A percentile compares a stretch with the other conserved stretches of the same genome.
Evolutionary conservation across 1,140 invertebrate species (phyloP).

Genomic region (Drosophila subobscura): DNA sequence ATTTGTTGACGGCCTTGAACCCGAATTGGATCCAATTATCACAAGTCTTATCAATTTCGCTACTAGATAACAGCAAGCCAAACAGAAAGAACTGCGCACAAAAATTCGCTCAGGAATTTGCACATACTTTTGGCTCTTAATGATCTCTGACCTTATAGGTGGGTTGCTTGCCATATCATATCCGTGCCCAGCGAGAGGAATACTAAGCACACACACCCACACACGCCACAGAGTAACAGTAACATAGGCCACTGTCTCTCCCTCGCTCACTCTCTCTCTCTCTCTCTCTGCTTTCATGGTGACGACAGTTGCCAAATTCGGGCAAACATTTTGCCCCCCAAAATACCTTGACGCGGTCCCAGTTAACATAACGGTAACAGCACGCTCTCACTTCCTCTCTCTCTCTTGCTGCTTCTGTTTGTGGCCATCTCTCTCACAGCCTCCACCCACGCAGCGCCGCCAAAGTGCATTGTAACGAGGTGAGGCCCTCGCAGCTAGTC

Average conservation of each 20-base stretch:
- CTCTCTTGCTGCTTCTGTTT: not conserved
- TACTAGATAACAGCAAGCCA: conserved; percentile 47
- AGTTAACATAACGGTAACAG: conserved; percentile 40
- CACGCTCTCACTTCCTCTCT: conserved; percentile 16
- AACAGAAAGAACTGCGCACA: conserved; percentile 60
- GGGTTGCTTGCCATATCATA: not conserved
- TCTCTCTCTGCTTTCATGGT: conserved; percentile 15
- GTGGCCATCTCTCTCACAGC: conserved; percentile 2
- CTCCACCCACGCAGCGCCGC: conserved; percentile 34
- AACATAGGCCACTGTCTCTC: conserved; percentile 2
- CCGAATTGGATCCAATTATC: conserved; percentile 66
- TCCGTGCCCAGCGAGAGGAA: no score
- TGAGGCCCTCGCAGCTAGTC: no score
- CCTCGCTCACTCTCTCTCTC: no score
- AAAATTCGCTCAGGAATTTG: conserved; percentile 29
- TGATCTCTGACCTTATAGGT: conserved; percentile 28
- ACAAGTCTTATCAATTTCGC: conserved; percentile 58
- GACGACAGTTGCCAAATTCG: conserved; percentile 37
- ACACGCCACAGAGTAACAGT: conserved; percentile 5
- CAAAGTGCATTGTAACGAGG: no score
- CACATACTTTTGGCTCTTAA: conserved; percentile 2
- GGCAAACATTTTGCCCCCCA: conserved; percentile 45
- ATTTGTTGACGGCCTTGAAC: conserved; percentile 61
- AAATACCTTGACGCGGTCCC: conserved; percentile 29
- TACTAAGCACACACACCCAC: conserved; percentile 11